Conservation (phyloP, 2,113 vertebrate genomes). For the Labeo rohita region DNA sequence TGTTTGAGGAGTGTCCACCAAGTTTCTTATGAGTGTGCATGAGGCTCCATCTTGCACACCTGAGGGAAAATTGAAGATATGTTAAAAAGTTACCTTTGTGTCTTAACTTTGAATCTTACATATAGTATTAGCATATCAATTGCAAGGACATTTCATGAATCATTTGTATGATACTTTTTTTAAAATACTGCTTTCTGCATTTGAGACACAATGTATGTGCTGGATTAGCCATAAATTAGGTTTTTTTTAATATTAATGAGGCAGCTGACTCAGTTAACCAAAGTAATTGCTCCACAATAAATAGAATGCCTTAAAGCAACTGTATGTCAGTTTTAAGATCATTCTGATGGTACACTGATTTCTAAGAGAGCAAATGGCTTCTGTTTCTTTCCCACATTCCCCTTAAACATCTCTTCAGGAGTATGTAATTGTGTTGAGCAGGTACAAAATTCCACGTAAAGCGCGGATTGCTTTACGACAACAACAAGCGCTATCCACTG, state of each 20-base stretch:
- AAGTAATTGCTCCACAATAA: slow-evolving; percentile 53
- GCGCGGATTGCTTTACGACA: background rate
- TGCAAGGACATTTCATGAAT: background rate
- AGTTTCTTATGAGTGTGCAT: background rate
- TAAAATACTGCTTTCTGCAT: background rate
- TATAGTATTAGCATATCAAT: background rate
- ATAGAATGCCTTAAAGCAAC: background rate
- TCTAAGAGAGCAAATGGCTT: background rate
- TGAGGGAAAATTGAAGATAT: background rate
- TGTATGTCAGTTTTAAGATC: background rate
- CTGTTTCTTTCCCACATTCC: background rate
- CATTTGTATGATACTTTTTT: background rate
- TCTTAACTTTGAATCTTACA: background rate
- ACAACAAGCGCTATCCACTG: no score
- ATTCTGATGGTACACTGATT: background rate
- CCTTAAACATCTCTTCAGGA: background rate
- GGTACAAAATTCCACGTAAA: background rate
- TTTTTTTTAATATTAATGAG: slow-evolving; percentile 14
- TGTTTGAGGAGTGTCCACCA: background rate
- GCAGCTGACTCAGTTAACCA: slow-evolving; percentile 64
- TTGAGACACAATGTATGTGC: background rate
- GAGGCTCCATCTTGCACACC: background rate
- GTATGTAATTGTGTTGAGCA: background rate
- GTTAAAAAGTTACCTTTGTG: background rate
- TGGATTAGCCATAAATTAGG: slow-evolving; percentile 6